Base-by-base conservation (phyloP, 2,888 invertebrate genomes). In the Ellobium chinense region DNA sequence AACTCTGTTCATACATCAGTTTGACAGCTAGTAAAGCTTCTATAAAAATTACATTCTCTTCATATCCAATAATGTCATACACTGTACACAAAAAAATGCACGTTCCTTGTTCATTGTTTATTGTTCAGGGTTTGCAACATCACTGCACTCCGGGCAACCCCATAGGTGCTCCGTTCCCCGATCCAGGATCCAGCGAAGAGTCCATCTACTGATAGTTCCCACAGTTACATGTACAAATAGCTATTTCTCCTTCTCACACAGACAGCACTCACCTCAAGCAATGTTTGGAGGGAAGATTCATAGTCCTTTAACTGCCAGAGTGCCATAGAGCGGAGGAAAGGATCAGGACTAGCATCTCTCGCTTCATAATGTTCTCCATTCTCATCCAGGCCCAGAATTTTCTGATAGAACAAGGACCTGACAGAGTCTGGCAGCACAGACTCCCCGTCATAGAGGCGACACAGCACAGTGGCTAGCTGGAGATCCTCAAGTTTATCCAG, bases 281-380 rank as follows among this genome's bases (percentile, higher is more conserved):
- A 84, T 5, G 91, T 91, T 66, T 87, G 87, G 24, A 92, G 86
- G 37, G 98, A 96, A 1, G 95, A 95, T 27, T 96, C 96, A 91
- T 98, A 96, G 84, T 98, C 97, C 91, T 98, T 97, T 74, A 99
- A 94, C 85, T 97, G 96, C 99, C 99, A 99, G 62, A 97, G 94
- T 0, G 99, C 97, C 97, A 99, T 99, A 4, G 99, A 99, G 2
- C 99, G 95, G 27, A 99, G 94, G 94, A 99, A 99, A 0, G 99
- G 99, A 94, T 99, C 99, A 0, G 91, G 86, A 79, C 90, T 87
- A 9, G 86, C 85, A 60, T 84, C 85, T 65, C 82, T 80, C 36
- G 95, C 91, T 87, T 96, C 96, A 85, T 96, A 95, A 88, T 96
- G 95, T n/a, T 94, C 95, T 0, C 94, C 94, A 66, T 75, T 81